Base-by-base conservation (phyloP, 2,888 invertebrate genomes). In the Ephialtes manifestator region DNA sequence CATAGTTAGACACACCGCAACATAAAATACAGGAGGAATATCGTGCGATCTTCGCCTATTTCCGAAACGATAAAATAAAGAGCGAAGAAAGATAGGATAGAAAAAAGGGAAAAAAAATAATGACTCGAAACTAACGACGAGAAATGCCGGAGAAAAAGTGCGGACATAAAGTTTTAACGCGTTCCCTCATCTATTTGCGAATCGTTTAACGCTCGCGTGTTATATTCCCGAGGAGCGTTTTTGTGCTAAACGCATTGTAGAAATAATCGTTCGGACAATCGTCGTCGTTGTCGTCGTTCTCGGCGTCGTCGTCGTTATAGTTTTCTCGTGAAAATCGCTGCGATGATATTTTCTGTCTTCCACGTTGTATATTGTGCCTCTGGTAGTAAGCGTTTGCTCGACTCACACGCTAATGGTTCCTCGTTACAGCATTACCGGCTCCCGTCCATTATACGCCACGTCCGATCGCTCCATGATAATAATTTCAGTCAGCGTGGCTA, bases 381-480 rank as follows among this genome's bases (percentile, higher is more conserved):
- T n/a, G 8, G 28, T 24, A 24, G 13, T 28, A 15, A 15, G 35
- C 55, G 24, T 60, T 60, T 28, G 31, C 20, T 48, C 63, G 63
- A 28, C 48, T 48, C 31, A 48, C 31, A 31, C 72, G 63, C 76
- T 85, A 85, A 85, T 83, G 83, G 77, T 70, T 72, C 71, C 76
- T 85, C 85, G 76, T 85, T 85, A 83, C 53, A 72, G 77, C 80
- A 80, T 85, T 83, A 83, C 83, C 77, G 74, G 63, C 31, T 48
- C 55, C 55, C 79, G 79, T 80, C 71, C 76, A 85, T 85, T 85
- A 85, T 79, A 58, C 74, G 70, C 46, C 79, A 72, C 76, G 81
- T 83, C 75, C 83, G 80, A 87, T 87, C 53, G 81, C 79, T 71
- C 70, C 31, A 68, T 48, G 85, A 85, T 87, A 85, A 87, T 83